These are phyloP conservation scores for Limenitis camilla DNA, from an alignment of 2,888 invertebrate genomes.

Conservation along the genomic window DNA sequence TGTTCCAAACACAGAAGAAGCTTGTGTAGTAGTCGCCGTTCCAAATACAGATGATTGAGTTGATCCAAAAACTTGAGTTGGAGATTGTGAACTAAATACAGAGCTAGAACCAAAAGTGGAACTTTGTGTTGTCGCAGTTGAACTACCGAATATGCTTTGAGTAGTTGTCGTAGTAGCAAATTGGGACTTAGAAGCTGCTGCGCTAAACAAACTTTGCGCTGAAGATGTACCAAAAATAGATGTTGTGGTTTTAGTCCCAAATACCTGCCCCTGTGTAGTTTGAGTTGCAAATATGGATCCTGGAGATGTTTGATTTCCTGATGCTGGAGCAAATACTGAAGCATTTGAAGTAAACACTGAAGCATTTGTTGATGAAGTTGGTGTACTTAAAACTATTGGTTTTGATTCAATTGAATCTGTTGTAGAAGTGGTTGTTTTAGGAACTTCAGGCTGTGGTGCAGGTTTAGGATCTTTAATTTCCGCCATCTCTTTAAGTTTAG, in stretches of 20 bases:
- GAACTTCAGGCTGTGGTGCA: not conserved
- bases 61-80: constrained; percentile 33
- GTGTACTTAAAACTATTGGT: constrained; percentile 15
- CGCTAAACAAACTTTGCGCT: constrained; percentile 27
- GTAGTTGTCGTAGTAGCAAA: constrained; percentile 32
- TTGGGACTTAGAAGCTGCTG: constrained; percentile 34
- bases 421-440: not conserved
- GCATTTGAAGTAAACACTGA: constrained; percentile 22
- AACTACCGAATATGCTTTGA: constrained; percentile 22
- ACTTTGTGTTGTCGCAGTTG: constrained; percentile 29
- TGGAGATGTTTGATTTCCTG: constrained; percentile 15
- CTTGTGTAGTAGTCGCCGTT: constrained; percentile 24
- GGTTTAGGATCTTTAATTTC: constrained; percentile 3
- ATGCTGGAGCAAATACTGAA: constrained; percentile 21
- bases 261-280: constrained; percentile 1
- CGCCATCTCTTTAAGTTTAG: constrained; percentile 1
- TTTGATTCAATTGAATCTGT: constrained; percentile 13
- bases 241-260: constrained; percentile 20
- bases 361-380: not conserved
- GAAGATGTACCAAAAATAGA: constrained; percentile 32
- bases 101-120: constrained; percentile 33
- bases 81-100: constrained; percentile 31
- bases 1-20: constrained; percentile 28
- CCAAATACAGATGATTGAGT: too few relatives aligned
- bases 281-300: constrained; percentile 25